Evolutionary conservation across 2,113 vertebrate genomes (phyloP).

Genomic region (Monopterus albus): DNA sequence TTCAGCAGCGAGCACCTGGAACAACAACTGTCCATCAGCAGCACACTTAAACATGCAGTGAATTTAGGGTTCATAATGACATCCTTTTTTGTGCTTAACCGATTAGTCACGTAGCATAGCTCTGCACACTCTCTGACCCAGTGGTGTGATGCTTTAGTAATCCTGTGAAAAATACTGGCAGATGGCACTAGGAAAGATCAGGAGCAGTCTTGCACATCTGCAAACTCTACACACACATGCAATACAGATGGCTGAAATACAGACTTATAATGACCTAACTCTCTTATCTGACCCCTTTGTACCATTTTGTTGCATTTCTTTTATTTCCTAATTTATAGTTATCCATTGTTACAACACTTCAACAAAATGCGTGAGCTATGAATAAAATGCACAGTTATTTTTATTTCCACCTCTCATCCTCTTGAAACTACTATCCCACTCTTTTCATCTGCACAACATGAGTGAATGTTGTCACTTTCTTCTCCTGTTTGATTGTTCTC

Average conservation of each 20-base stretch:
- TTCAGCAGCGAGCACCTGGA: background rate
- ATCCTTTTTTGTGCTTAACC: too few species aligned
- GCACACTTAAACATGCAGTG: background rate
- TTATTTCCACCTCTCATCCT: conserved; percentile 20
- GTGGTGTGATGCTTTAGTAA: conserved; percentile 40
- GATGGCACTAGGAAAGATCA: conserved; percentile 57
- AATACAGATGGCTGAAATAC: too few species aligned
- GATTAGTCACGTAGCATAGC: too few species aligned
- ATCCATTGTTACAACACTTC: background rate
- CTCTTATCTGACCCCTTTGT: background rate
- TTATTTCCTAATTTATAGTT: background rate
- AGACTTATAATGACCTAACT: too few species aligned
- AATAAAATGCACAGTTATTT: conserved; percentile 50
- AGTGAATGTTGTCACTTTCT: background rate
- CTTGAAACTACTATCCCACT: conserved; percentile 28
- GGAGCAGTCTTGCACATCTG: conserved; percentile 46
- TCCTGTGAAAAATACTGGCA: conserved; percentile 61
- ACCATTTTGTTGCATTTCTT: background rate
- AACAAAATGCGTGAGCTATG: background rate
- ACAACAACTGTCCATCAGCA: background rate
- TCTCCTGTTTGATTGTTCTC: background rate
- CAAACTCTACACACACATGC: conserved; percentile 8
- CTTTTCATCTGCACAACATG: conserved; percentile 31
- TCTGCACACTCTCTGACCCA: conserved; percentile 43
- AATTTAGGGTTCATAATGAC: background rate